Evolutionary conservation across 2,113 vertebrate genomes (phyloP), one percentile per base, ranked within the genome.

Genomic region (Loxodonta africana): DNA sequence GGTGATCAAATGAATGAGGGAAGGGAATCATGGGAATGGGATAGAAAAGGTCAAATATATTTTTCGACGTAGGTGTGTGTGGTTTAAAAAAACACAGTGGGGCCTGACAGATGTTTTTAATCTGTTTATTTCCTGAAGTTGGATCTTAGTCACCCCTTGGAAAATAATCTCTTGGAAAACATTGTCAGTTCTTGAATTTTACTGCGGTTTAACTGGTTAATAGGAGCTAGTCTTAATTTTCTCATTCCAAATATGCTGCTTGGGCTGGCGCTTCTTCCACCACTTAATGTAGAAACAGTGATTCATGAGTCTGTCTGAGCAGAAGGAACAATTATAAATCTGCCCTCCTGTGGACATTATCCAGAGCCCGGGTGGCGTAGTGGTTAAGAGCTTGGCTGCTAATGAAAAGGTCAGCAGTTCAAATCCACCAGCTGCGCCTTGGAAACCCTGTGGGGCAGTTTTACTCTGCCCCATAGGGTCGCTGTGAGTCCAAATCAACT

Each of bases 121-220:
- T 44, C 21, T 60, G 41, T 90, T 89, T 46, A 62, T 81, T 77
- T 83, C 44, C 81, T 94, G 65, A 85, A 63, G 14, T 82, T 88
- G 44, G 46, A 23, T 88, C 23, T 41, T 51, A 84, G 18, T n/a
- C 20, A 25, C 20, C 44, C 20, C 57, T 89, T 44, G 77, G 48
- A 88, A 96, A 53, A 83, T 37, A 25, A 48, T 91, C 48, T 95
- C 41, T 76, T 73, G 2, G 1, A 93, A 87, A 96, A 91, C 33
- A 48, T 30, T 69, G 48, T 85, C 14, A 76, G 65, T 76, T 69
- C 41, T 37, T 96, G 71, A 65, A 76, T 89, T 94, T 81, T 85
- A 78, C 60, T 46, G 18, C 17, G 33, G 30, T 53, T 63, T 77
- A 41, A 80, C 37, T 53, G 44, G 60, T 77, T 73, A 80, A 15